Base-by-base conservation (phyloP, 1,140 invertebrate species). In the Tetraneura akinire region DNA sequence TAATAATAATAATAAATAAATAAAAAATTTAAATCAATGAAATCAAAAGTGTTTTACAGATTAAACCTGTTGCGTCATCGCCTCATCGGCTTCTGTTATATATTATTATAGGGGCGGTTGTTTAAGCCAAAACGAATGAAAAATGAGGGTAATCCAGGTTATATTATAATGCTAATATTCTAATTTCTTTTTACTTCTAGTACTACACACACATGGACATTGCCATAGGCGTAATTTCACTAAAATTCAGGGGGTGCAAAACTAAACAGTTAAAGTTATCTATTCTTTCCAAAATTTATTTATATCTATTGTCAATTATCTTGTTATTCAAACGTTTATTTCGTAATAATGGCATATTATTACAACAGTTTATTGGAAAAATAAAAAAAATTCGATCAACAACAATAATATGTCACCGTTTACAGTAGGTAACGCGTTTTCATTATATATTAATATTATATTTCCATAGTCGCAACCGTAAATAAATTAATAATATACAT, bases 1-100 rank as follows among this genome's bases (percentile, higher is more conserved):
- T n/a, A n/a, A n/a, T n/a, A n/a, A n/a, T n/a, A n/a, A n/a, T n/a
- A n/a, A n/a, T n/a, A n/a, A n/a, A n/a, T 23, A 23, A 21, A 45
- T 47, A 66, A 70, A 49, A 29, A 71, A 71, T 71, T 29, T 23
- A 71, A 71, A 71, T 78, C 13, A 21, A 78, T 42, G 51, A 76
- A 76, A 76, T 78, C 53, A 55, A 78, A 78, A 78, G 74, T 62
- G 74, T 78, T n/a, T n/a, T 78, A 78, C 74, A 60, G 53, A 78
- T 78, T 78, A 21, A 37, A 47, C 62, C 74, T 55, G 74, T 78
- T 78, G 32, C 74, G 74, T 62, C 55, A 78, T n/a, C n/a, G n/a
- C n/a, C n/a, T n/a, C n/a, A n/a, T 29, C 47, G 49, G 53, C 57
- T 53, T 57, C 53, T 74, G 53, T 32, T 62, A 23, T 57, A 60